Evolutionary conservation across 2,888 invertebrate genomes (phyloP).

Genomic region (Flabesymbios commensalis): DNA sequence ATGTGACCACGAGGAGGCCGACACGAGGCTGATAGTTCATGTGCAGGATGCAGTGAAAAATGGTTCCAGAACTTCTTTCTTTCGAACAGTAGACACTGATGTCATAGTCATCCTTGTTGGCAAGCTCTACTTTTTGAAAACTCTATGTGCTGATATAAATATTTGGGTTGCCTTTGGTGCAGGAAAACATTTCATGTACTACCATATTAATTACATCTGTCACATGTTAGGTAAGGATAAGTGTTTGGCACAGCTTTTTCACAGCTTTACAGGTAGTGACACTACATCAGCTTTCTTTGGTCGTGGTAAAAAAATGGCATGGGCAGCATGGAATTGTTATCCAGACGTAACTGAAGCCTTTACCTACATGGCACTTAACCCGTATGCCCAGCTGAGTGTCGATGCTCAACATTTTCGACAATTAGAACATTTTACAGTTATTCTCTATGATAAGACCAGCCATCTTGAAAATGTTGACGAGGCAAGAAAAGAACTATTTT

Average conservation of each 20-base stretch:
- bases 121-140: too few species aligned
- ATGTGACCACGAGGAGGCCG: conserved; percentile 33
- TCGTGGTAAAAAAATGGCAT: neutral
- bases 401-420: conserved; percentile 9
- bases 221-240: conserved; percentile 14
- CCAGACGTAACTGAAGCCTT: too few species aligned
- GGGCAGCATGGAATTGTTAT: conserved; percentile 13
- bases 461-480: neutral
- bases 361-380: conserved; percentile 1
- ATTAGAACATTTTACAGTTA: neutral
- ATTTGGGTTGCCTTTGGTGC: conserved; percentile 31
- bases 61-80: conserved; percentile 10
- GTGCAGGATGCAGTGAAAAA: conserved; percentile 16
- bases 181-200: conserved; percentile 23
- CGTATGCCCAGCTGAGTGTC: neutral
- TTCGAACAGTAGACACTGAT: conserved; percentile 33
- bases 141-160: too few species aligned
- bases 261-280: conserved; percentile 34
- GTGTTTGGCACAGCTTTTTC: conserved; percentile 18
- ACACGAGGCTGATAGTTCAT: conserved; percentile 27
- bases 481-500: neutral
- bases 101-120: conserved; percentile 26
- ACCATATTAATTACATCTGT: conserved; percentile 26
- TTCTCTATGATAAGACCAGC: too few species aligned
- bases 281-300: conserved; percentile 19